Evolutionary conservation across 2,888 invertebrate species (phyloP).

Genomic region (Urechis unicinctus): DNA sequence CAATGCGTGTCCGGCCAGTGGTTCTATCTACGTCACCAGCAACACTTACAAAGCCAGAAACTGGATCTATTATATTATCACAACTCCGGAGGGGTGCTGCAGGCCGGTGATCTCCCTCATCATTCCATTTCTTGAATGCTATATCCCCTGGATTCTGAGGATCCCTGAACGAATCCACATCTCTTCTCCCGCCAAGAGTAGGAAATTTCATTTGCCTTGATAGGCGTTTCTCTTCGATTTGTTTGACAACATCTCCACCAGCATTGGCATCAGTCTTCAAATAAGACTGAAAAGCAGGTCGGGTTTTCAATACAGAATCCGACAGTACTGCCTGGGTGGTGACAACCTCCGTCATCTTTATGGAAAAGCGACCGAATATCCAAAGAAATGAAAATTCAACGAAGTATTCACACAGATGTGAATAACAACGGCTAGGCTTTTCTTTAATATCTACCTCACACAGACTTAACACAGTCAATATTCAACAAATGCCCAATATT

Average conservation of each 20-base stretch:
- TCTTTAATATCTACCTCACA: no score
- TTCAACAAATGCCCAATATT: no score
- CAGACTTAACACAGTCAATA: no score
- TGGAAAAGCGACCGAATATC: no score
- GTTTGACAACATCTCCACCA: constrained; percentile 30
- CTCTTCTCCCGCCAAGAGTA: constrained; percentile 29
- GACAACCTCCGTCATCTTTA: constrained; percentile 13
- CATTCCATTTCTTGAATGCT: constrained; percentile 36
- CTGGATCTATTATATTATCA: constrained; percentile 45
- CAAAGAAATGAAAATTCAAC: no score
- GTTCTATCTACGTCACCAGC: constrained; percentile 41
- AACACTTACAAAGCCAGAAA: constrained; percentile 45
- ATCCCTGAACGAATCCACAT: constrained; percentile 37
- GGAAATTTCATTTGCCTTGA: constrained; percentile 42
- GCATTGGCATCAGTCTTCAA: constrained; percentile 35
- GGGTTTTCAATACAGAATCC: constrained; percentile 33
- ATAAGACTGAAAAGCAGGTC: constrained; percentile 33
- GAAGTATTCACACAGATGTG: no score
- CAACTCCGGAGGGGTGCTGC: constrained; percentile 37
- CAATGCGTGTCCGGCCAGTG: constrained; percentile 35
- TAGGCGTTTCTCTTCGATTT: constrained; percentile 37
- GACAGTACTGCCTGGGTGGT: constrained; percentile 21
- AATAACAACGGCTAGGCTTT: no score
- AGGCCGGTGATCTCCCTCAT: constrained; percentile 36
- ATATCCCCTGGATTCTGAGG: constrained; percentile 18